Percentiles rank a stretch among this genome's conserved stretches.
Conservation (phyloP, 2,797 vertebrate genomes). For the Pangasius djambal region DNA sequence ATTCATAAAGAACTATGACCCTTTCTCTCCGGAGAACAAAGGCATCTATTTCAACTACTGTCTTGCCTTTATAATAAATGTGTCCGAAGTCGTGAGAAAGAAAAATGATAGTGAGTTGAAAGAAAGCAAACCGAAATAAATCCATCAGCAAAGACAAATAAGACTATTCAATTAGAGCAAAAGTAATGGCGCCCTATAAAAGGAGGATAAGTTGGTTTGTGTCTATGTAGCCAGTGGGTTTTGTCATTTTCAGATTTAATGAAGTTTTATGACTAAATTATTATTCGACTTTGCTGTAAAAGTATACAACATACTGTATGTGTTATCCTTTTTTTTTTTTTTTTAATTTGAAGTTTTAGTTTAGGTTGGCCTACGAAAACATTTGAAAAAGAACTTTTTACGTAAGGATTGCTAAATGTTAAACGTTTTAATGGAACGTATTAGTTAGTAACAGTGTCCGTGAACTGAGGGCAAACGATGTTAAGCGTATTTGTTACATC, state of each 20-base stretch:
- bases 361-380: neutral
- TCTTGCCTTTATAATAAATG: neutral
- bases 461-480: no score
- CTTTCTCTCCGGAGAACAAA: neutral
- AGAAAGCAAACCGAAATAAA: neutral
- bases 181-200: neutral
- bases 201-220: neutral
- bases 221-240: neutral
- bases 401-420: neutral
- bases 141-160: neutral
- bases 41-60: neutral
- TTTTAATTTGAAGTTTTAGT: no score
- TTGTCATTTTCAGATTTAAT: neutral
- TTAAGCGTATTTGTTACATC: neutral
- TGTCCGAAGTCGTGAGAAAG: neutral
- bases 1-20: conserved; percentile 42
- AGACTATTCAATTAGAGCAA: neutral
- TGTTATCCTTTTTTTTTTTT: no score
- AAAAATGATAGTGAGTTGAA: neutral
- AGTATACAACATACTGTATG: neutral
- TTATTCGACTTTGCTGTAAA: neutral
- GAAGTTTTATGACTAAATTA: neutral
- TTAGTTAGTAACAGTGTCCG: no score
- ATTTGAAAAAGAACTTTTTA: neutral
- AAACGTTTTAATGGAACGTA: neutral